Percentiles rank a stretch among this genome's conserved stretches.
phyloP scores from a whole-genome alignment of 2,113 vertebrate species.

The Vidua macroura region DNA sequence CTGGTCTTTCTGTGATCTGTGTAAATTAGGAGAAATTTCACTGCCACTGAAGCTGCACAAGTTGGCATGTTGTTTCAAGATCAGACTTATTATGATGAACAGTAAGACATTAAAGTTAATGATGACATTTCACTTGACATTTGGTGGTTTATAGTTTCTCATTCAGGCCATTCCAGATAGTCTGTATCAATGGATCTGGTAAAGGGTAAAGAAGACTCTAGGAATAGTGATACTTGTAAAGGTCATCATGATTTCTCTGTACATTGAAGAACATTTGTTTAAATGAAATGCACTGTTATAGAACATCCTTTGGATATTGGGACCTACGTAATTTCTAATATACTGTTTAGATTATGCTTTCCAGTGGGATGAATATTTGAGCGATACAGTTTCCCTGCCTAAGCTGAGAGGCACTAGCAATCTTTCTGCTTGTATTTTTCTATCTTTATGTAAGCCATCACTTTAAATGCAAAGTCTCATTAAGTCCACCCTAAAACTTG shows the following conservation, averaged over 20 bases:
- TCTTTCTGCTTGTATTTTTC: not conserved
- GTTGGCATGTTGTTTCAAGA: constrained; percentile 24
- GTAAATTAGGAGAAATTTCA: not conserved
- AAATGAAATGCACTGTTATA: constrained; percentile 16
- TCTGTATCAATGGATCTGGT: constrained; percentile 12
- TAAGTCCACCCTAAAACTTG: not conserved
- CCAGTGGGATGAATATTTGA: not conserved
- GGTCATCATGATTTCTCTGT: constrained; percentile 46
- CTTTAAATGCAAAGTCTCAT: not conserved
- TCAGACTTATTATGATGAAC: constrained; percentile 12
- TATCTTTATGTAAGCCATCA: not conserved
- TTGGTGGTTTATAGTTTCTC: constrained; percentile 36
- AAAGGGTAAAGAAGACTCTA: constrained; percentile 48
- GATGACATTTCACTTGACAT: constrained; percentile 56
- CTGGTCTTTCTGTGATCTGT: not conserved
- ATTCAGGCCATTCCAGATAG: constrained; percentile 16
- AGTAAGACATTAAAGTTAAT: constrained; percentile 42
- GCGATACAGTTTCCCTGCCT: not conserved
- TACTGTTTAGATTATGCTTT: not conserved
- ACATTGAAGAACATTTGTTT: constrained; percentile 40
- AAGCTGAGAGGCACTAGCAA: not conserved
- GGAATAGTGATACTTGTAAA: constrained; percentile 46
- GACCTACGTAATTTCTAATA: not conserved
- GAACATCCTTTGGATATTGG: not conserved
- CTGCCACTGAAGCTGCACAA: not conserved